These are phyloP conservation scores for Anastrepha ludens DNA, from an alignment of 1,140 invertebrate species.

Conservation along the genomic window DNA sequence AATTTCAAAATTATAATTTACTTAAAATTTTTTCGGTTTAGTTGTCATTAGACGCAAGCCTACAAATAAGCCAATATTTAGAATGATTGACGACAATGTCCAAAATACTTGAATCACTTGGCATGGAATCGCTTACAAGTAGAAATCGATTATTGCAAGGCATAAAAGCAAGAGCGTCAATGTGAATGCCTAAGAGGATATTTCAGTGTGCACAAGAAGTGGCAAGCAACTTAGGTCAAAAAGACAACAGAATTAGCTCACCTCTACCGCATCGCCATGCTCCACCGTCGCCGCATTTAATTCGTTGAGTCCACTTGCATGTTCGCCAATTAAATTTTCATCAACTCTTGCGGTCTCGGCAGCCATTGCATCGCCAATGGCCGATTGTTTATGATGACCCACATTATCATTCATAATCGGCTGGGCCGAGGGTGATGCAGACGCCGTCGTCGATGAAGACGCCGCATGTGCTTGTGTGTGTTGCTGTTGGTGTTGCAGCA, in stretches of 20 bases:
- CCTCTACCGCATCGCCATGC: background rate
- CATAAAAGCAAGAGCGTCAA: no score
- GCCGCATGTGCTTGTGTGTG: slow-evolving; percentile 58
- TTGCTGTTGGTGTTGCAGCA: slow-evolving; percentile 60
- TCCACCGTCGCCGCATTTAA: background rate
- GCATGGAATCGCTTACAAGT: no score
- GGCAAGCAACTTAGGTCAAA: no score
- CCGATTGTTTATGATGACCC: slow-evolving; percentile 40
- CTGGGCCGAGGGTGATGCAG: slow-evolving; percentile 64
- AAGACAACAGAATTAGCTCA: background rate
- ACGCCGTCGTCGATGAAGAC: slow-evolving; percentile 60
- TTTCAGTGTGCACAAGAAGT: no score
- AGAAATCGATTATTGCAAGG: no score
- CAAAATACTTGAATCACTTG: no score
- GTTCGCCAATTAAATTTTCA: slow-evolving; percentile 51
- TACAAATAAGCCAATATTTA: no score
- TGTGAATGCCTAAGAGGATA: no score
- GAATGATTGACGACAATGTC: no score
- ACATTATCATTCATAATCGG: slow-evolving; percentile 67
- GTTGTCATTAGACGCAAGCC: no score
- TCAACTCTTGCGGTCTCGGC: slow-evolving; percentile 38
- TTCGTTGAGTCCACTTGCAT: background rate
- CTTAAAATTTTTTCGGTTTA: no score
- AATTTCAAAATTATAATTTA: no score
- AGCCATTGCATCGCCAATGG: background rate